Evolutionary conservation across 2,888 invertebrate species (phyloP), one percentile per base, ranked within the genome.

Genomic region (Phyllotreta cruciferae): DNA sequence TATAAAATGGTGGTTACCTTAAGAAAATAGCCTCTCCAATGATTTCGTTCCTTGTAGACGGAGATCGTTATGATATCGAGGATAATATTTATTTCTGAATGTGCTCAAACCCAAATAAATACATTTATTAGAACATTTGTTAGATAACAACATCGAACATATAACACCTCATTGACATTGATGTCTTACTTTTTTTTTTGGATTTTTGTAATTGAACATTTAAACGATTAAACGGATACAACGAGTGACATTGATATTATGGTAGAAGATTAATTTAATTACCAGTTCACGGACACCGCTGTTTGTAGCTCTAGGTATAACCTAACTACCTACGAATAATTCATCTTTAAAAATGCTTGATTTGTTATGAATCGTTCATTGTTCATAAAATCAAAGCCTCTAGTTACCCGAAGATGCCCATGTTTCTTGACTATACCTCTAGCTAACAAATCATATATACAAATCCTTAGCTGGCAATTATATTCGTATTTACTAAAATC

Each of bases 51-150:
- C 57, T 56, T 13, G 24, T 50, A 14, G 52, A 47, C 14, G 55
- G 53, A 56, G 53, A 56, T 52, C 52, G 38, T 44, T 52, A 13
- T 37, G 56, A 44, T 57, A 38, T 35, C 42, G 57, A 56, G 37
- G 56, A 8, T 61, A 52, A 52, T 34, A 37, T 11, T 52, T 11
- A 52, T 63, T 68, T 64, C 64, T 66, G 68, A 68, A 66, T 64
- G 61, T 57, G 56, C 64, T 64, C 68, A 68, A 68, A 66, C 63
- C 53, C 62, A 57, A 62, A 62, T 56, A 58, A 57, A 56, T 24
- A 37, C 36, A 6, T 11, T 36, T 9, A 9, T 37, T 8, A 37
- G 52, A 37, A 52, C 6, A 45, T 42, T 56, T 38, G 61, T 38
- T 38, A 45, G 56, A 39, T 44, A 45, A 63, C 61, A 66, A 64